Evolutionary conservation across 2,888 invertebrate genomes (phyloP), one percentile per base, ranked within the genome.

Genomic region (Archips xylosteana): DNA sequence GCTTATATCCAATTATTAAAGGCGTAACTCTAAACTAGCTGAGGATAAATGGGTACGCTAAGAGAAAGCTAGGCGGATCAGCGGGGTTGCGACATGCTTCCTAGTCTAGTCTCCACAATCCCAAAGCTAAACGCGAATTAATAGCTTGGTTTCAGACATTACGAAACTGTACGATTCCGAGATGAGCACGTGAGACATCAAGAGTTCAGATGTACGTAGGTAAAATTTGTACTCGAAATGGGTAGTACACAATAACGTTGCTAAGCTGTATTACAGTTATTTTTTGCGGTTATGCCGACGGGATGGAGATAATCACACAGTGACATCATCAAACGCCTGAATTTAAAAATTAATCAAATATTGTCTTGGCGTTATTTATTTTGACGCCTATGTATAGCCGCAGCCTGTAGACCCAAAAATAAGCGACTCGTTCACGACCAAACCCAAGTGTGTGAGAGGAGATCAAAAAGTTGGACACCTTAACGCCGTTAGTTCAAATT

Each of bases 51-150:
- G 12, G 51, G 15, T 49, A 62, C 15, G 13, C 32, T 32, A 57
- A 61, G 60, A 54, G 70, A 74, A 74, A 74, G 74, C 51, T 49
- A 32, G 62, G 45, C 39, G 39, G 13, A 34, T 60, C 51, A 34
- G 57, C 45, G 45, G 74, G 51, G 23, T 74, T 74, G 60, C 65
- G 65, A 69, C 32, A 70, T 39, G 36, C 45, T 74, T 70, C 65
- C 60, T 70, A 23, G 60, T 57, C 69, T 69, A 51, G 47, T 10
- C 47, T 39, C 32, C 13, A 45, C 47, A 64, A 47, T 47, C 64
- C 54, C 57, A 59, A 67, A 68, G 47, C 39, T 62, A 62, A 68
- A 39, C 39, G 64, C 54, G 73, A 69, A 69, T 70, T 59, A 69
- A 73, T 69, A 69, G 36, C 3, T 15, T 3, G 2, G 42, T 39